Conservation (phyloP, 1,140 invertebrate genomes). For the Listronotus oregonensis region DNA sequence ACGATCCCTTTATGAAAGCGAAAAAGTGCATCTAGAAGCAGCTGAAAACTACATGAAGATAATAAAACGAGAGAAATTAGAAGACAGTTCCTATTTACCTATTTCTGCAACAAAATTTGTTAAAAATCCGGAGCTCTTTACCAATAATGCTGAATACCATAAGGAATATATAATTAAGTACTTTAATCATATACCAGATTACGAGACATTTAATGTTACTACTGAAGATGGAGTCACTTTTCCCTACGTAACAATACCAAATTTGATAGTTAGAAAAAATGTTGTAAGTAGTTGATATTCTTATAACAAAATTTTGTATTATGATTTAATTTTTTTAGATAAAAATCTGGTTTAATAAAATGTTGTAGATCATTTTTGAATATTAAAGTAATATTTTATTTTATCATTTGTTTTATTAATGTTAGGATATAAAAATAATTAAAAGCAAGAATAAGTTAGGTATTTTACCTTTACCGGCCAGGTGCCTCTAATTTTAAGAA, state of each 20-base stretch:
- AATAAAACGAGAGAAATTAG: not conserved
- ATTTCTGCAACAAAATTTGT: constrained; percentile 34
- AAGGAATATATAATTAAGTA: constrained; percentile 41
- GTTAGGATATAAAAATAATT: no score
- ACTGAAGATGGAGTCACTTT: constrained; percentile 36
- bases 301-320: no score
- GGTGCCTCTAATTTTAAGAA: no score
- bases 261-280: constrained; percentile 7
- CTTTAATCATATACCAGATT: constrained; percentile 38
- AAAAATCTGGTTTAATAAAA: no score
- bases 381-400: no score
- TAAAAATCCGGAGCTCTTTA: constrained; percentile 34
- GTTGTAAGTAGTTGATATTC: not conserved
- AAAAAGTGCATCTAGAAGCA: constrained; percentile 20
- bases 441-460: no score
- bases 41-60: constrained; percentile 25
- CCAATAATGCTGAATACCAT: constrained; percentile 37
- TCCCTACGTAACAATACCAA: constrained; percentile 35
- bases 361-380: no score
- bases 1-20: constrained; percentile 13
- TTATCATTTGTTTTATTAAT: no score
- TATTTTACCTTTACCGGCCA: no score
- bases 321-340: no score
- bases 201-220: constrained; percentile 35
- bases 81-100: constrained; percentile 29